phyloP scores from a whole-genome alignment of 2,888 invertebrate species.

The Drosophila diplacantha region DNA sequence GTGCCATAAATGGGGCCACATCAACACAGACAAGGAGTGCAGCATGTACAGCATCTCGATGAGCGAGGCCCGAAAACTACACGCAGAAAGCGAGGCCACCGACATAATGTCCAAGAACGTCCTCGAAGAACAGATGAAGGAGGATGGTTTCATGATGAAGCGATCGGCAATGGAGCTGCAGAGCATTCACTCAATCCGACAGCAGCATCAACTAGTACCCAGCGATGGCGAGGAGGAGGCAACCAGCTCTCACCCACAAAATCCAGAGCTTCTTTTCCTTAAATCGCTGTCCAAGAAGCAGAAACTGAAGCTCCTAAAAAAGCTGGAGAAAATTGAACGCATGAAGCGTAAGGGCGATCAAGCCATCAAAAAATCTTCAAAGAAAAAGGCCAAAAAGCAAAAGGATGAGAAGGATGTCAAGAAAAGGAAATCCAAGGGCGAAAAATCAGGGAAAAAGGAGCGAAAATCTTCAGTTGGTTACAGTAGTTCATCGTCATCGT shows the following conservation, averaged over 20 bases:
- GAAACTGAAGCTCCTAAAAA: slow-evolving; percentile 92
- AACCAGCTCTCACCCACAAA: slow-evolving; percentile 67
- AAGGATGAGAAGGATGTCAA: slow-evolving; percentile 40
- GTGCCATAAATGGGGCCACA: slow-evolving; percentile 99
- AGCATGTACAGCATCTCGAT: slow-evolving; percentile 92
- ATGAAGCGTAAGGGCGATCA: slow-evolving; percentile 63
- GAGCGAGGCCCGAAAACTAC: slow-evolving; percentile 87
- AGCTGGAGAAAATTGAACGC: slow-evolving; percentile 83
- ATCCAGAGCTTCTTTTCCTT: slow-evolving; percentile 87
- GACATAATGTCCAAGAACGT: slow-evolving; percentile 82
- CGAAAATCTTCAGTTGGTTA: slow-evolving; percentile 26
- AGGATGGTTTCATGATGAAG: slow-evolving; percentile 93
- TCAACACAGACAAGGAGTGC: slow-evolving; percentile 91
- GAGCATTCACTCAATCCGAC: slow-evolving; percentile 78
- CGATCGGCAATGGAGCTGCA: slow-evolving; percentile 83
- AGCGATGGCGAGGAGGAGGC: slow-evolving; percentile 78
- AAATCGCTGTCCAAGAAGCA: slow-evolving; percentile 91
- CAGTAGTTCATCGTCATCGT: slow-evolving; percentile 49
- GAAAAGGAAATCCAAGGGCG: slow-evolving; percentile 54
- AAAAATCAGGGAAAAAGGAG: slow-evolving; percentile 17
- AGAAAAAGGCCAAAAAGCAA: slow-evolving; percentile 51
- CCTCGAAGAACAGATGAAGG: slow-evolving; percentile 93
- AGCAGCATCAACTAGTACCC: slow-evolving; percentile 81
- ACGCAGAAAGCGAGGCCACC: slow-evolving; percentile 82
- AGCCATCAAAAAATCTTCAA: slow-evolving; percentile 60